A percentile compares a stretch with the other conserved stretches of the same genome.
Conservation (phyloP, 2,113 vertebrate genomes). For the Tragelaphus strepsiceros region DNA sequence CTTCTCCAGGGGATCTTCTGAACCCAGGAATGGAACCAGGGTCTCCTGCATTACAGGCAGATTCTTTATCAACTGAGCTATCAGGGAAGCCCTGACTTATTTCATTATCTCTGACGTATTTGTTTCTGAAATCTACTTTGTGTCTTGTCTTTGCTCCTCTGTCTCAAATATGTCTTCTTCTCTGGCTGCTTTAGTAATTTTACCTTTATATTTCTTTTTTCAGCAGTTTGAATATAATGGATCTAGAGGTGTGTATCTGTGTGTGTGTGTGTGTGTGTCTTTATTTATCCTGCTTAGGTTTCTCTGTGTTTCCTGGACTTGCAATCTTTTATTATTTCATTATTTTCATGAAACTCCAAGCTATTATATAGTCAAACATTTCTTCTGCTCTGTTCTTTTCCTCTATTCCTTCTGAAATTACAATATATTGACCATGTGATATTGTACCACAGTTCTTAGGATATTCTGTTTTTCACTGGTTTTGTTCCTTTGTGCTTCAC, state of each 20-base stretch:
- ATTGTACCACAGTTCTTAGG: neutral
- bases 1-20: neutral
- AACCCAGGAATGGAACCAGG: neutral
- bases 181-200: neutral
- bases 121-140: neutral
- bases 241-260: too few relatives aligned
- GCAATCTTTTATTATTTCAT: neutral
- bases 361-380: neutral
- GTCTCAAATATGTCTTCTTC: neutral
- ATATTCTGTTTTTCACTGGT: neutral
- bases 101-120: neutral
- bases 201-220: neutral
- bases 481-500: neutral
- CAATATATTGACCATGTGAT: neutral
- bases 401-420: neutral
- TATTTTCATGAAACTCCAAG: neutral
- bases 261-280: neutral
- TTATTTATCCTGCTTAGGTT: neutral
- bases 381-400: neutral
- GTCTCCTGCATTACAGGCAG: rapidly evolving
- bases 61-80: neutral
- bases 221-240: neutral
- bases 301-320: neutral
- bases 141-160: neutral
- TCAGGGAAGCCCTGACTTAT: neutral